Evolutionary conservation across 2,888 invertebrate species (phyloP).

Genomic region (Nowickia ferox): DNA sequence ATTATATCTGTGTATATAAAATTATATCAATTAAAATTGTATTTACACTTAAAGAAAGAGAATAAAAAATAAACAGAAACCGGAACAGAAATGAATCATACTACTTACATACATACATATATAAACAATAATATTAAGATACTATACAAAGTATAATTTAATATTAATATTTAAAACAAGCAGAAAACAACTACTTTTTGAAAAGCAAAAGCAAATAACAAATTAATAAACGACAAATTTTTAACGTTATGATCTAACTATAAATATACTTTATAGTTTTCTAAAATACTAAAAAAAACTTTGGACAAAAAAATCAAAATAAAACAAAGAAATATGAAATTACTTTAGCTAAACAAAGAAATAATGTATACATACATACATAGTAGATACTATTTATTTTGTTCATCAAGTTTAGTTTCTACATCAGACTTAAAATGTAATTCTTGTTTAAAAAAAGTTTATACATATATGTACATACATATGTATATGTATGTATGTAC

Average conservation of each 20-base stretch:
- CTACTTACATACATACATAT: conserved; percentile 16
- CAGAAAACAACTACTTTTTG: conserved; percentile 51
- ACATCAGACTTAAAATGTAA: background rate
- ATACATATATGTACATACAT: background rate
- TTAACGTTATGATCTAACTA: conserved; percentile 52
- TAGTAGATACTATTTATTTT: background rate
- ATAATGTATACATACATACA: background rate
- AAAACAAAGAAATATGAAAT: background rate
- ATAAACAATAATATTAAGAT: conserved; percentile 67
- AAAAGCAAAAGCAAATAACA: conserved; percentile 50
- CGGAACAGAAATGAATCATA: conserved; percentile 67
- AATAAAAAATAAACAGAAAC: conserved; percentile 52
- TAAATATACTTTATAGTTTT: conserved; percentile 39
- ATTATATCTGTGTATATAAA: conserved; percentile 67
- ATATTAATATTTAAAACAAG: conserved; percentile 34
- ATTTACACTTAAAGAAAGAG: conserved; percentile 77
- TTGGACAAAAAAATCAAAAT: background rate
- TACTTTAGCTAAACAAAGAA: background rate
- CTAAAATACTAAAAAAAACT: conserved; percentile 11
- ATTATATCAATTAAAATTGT: conserved; percentile 76
- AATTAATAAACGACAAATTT: conserved; percentile 37
- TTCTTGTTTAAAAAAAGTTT: background rate
- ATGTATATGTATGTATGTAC: background rate
- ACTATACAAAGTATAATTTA: conserved; percentile 68
- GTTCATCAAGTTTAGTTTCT: background rate